Base-by-base conservation (phyloP, 2,888 invertebrate species). In the Cremastinae sp. region DNA sequence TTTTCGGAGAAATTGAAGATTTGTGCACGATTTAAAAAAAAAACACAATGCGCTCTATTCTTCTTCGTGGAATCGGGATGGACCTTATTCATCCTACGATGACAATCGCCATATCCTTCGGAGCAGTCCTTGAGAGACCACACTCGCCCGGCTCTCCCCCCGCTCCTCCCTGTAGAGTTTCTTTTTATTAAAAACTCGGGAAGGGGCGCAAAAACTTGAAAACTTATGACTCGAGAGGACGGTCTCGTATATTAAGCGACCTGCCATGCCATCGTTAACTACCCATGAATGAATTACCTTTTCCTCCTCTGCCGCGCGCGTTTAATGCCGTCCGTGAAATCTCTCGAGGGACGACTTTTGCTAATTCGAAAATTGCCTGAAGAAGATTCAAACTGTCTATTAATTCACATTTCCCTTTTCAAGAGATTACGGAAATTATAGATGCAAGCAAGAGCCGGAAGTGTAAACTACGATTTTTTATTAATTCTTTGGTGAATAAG, bases 271-370 rank as follows among this genome's bases (percentile, higher is more conserved):
- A 80, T 81, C 84, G 88, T 85, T 89, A 89, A 89, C 89, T 87
- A 89, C 83, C 89, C 89, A 87, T 89, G 89, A 88, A 89, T 88
- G 88, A 89, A 82, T 89, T 88, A 89, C 85, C 74, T 78, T n/a
- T 80, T 61, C 81, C 37, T 71, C 28, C 61, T 66, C 51, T 58
- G 16, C 39, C 14, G 58, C 28, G 58, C 28, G 39, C 51, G 66
- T 66, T 43, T 59, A 70, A 65, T 64, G 47, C 43, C 58, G 45
- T 43, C 35, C n/a, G 16, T 56, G 12, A n/a, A 37, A 12, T 37
- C 37, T 51, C 61, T 35, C 53, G 39, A 12, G 53, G 80, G 77
- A 28, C 28, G 28, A 81, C 64, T 79, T 77, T 78, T 82, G 84
- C 82, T 85, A 85, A 87, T 87, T 87, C 84, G 79, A 82, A 83